Percentiles rank a stretch among this genome's conserved stretches.
Evolutionary conservation across 2,888 invertebrate genomes (phyloP).

Genomic region (Ophioninae sp.): DNA sequence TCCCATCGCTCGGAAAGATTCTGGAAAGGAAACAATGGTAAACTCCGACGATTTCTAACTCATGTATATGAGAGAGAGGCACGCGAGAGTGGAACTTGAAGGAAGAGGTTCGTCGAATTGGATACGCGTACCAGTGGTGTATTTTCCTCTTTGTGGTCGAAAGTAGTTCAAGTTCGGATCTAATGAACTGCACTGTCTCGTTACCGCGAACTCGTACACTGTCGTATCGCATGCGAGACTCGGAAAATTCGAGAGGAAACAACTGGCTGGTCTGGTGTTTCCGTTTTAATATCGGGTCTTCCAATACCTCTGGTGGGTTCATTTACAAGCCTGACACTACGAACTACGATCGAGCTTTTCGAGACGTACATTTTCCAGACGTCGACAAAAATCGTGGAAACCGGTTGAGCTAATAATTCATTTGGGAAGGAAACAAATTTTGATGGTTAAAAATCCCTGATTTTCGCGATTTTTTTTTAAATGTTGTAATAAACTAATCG

Average conservation of each 20-base stretch:
- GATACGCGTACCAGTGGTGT: conserved; percentile 16
- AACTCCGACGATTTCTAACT: not conserved
- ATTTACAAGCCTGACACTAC: not conserved
- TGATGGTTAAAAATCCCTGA: no score
- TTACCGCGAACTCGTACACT: not conserved
- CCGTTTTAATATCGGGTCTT: not conserved
- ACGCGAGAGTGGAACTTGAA: not conserved
- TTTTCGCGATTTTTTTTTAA: no score
- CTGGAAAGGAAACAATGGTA: not conserved
- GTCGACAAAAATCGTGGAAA: not conserved
- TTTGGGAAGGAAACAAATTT: no score
- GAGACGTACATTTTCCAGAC: no score
- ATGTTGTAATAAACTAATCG: no score
- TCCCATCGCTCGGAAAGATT: no score
- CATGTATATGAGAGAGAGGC: not conserved
- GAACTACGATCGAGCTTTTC: not conserved
- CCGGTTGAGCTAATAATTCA: no score
- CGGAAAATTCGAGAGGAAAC: conserved; percentile 22
- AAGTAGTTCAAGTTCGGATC: conserved; percentile 68
- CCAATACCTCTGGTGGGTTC: not conserved
- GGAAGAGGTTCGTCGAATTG: conserved; percentile 27
- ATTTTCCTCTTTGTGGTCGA: conserved; percentile 30
- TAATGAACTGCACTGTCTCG: conserved; percentile 16
- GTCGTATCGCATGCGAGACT: not conserved
- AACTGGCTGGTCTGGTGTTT: conserved; percentile 2